Evolutionary conservation across 2,113 vertebrate species (phyloP), one percentile per base, ranked within the genome.

Genomic region (Egretta garzetta): DNA sequence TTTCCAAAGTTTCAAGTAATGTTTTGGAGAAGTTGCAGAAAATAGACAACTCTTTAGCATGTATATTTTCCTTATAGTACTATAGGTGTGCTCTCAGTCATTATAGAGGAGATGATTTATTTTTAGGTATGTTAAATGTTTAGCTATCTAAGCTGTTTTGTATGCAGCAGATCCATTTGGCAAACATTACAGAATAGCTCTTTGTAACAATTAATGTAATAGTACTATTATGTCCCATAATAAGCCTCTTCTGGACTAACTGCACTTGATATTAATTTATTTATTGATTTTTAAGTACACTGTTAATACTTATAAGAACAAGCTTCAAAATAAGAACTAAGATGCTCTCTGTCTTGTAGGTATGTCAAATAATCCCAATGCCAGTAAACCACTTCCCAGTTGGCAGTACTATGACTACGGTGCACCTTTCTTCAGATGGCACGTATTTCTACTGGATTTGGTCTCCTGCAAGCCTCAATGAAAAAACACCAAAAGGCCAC

Each of bases 371-470:
- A 91, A 98, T 99, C 93, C 98, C 99, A 92, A 99, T 99, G 99
- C 99, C 99, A 97, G 97, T 98, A 76, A 99, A 99, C 96, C 99
- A 99, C 97, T 99, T 99, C 96, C 99, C 99, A 2, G 98, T 99
- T 86, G 99, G 99, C 98, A 99, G 99, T 96, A 99, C 98, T 82
- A 98, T 99, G 99, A 99, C 99, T 89, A 99, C 99, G 1, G 99
- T 99, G 80, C 99, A 99, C 96, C 98, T 99, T 81, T 99, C 99
- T 97, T 99, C 99, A 55, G 99, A 99, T 62, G 99, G 99, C 41
- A 99, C 99, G 39, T 99, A 99, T 90, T 98, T 99, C 97, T 99
- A 99, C 96, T 99, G 99, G 99, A 98, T 99, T 95, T 99, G 99
- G 99, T 99, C 99, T 88, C 99, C 99, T 80, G 99, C 99, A 84